Evolutionary conservation across 1,140 invertebrate genomes (phyloP).

Genomic region (Drosophila insularis): DNA sequence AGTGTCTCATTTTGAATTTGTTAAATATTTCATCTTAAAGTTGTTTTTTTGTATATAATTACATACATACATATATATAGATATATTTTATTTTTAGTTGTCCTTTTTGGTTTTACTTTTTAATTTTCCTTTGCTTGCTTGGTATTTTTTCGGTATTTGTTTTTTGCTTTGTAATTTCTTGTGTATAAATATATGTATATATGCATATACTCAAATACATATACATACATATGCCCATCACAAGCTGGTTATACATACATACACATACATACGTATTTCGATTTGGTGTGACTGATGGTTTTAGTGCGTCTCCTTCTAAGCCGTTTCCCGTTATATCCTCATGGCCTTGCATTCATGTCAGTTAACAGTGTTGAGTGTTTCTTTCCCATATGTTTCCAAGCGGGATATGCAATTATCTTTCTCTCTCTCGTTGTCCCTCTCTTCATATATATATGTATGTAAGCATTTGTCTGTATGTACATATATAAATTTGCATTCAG

Average conservation of each 20-base stretch:
- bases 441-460: slow-evolving; percentile 13
- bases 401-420: no score
- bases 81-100: slow-evolving; percentile 15
- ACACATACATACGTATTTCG: slow-evolving; percentile 8
- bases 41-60: slow-evolving; percentile 13
- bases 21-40: slow-evolving; percentile 5
- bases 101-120: slow-evolving; percentile 13
- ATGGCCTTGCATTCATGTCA: no score
- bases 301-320: no score
- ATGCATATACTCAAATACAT: not conserved
- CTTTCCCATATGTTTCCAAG: no score
- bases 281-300: not conserved
- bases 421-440: not conserved
- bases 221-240: not conserved
- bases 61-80: not conserved
- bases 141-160: slow-evolving; percentile 16
- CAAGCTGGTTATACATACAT: not conserved
- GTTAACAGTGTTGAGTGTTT: no score
- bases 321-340: no score
- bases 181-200: not conserved
- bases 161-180: not conserved
- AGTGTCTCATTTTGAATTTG: slow-evolving; percentile 43
- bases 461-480: slow-evolving; percentile 42
- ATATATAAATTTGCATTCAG: slow-evolving; percentile 65
- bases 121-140: slow-evolving; percentile 14